phyloP scores from a whole-genome alignment of 2,888 invertebrate species.

The Cyclophora punctaria region DNA sequence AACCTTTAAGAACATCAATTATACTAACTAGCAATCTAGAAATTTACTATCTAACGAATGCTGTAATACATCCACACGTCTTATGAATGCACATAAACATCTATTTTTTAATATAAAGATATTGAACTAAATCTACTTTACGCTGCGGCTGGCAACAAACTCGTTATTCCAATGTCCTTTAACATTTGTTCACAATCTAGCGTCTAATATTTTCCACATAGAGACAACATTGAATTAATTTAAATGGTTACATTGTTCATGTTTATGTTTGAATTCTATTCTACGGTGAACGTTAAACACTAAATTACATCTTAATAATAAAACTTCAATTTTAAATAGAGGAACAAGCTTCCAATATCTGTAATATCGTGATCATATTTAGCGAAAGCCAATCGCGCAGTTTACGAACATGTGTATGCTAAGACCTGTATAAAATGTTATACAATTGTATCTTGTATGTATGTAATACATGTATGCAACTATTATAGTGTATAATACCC shows the following conservation, averaged over 20 bases:
- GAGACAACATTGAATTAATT: conserved; percentile 7
- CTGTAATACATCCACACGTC: conserved; percentile 55
- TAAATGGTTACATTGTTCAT: neutral
- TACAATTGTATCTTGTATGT: neutral
- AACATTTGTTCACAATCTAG: conserved; percentile 18
- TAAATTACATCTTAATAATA: neutral
- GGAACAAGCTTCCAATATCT: too few relatives aligned
- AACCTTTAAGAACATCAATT: conserved; percentile 56
- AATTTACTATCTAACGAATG: conserved; percentile 73
- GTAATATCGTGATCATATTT: too few relatives aligned
- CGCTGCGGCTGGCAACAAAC: conserved; percentile 54
- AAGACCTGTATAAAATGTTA: too few relatives aligned
- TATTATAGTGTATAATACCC: neutral
- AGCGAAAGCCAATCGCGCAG: too few relatives aligned
- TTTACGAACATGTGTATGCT: too few relatives aligned
- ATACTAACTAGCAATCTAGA: conserved; percentile 74
- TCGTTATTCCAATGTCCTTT: conserved; percentile 39
- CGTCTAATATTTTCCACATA: conserved; percentile 10
- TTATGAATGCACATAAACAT: conserved; percentile 65
- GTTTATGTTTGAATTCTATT: neutral
- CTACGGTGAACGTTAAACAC: neutral
- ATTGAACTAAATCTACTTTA: conserved; percentile 64
- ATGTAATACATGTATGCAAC: neutral
- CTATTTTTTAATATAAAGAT: conserved; percentile 57
- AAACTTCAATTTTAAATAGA: neutral